phyloP scores from a whole-genome alignment of 2,797 vertebrate species.

The Schizothorax lantsangensis region DNA sequence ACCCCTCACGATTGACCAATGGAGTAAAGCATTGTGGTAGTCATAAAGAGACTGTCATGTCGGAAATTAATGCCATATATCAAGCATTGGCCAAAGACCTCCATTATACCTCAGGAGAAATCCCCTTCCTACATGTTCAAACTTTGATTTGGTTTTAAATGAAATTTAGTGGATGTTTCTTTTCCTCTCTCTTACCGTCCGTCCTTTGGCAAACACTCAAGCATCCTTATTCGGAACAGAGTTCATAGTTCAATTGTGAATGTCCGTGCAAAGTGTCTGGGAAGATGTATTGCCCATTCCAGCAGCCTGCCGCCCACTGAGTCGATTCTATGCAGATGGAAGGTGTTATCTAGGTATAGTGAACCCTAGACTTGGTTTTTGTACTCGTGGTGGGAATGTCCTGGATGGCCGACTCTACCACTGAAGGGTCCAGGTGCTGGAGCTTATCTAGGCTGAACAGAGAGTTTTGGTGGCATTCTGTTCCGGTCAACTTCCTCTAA shows the following conservation, averaged over 20 bases:
- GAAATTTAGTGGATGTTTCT: conserved; percentile 56
- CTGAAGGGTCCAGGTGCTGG: conserved; percentile 4
- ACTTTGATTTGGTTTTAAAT: conserved; percentile 61
- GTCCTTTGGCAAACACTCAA: conserved; percentile 13
- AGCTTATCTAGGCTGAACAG: conserved; percentile 38
- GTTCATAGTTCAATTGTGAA: conserved; percentile 52
- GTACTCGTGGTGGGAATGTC: neutral
- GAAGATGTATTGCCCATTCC: conserved; percentile 51
- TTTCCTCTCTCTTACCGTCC: neutral
- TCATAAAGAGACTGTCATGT: conserved; percentile 82
- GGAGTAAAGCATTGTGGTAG: conserved; percentile 62
- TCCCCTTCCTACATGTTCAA: conserved; percentile 48
- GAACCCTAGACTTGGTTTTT: conserved; percentile 28
- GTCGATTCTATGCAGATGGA: conserved; percentile 17
- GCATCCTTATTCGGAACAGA: conserved; percentile 2
- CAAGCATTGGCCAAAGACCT: conserved; percentile 68
- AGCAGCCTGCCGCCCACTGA: neutral
- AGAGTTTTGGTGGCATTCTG: conserved; percentile 21
- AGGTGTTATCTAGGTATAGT: conserved; percentile 19
- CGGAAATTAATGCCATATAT: conserved; percentile 86
- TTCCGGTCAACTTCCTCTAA: neutral
- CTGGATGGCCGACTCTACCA: conserved; percentile 26
- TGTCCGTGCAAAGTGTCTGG: conserved; percentile 44
- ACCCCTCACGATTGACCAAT: conserved; percentile 43
- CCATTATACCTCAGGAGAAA: conserved; percentile 61